phyloP scores from a whole-genome alignment of 2,888 invertebrate genomes.

The Notodonta dromedarius region DNA sequence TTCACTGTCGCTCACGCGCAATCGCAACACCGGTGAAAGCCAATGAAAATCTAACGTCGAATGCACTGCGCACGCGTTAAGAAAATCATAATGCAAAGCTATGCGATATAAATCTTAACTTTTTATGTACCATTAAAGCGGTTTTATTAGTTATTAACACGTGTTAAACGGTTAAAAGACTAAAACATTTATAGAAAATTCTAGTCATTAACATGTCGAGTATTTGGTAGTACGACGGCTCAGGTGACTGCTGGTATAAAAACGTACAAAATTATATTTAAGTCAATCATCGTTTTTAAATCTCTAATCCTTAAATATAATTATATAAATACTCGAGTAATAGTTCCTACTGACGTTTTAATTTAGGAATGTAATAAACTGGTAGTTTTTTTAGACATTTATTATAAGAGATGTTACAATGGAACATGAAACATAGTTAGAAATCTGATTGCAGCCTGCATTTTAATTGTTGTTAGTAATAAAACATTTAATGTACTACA shows the following conservation, averaged over 20 bases:
- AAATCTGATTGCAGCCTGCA: conserved; percentile 1
- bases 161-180: conserved; percentile 76
- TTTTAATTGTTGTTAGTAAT: conserved; percentile 4
- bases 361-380: conserved; percentile 1
- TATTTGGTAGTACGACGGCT: conserved; percentile 41
- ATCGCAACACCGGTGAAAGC: conserved; percentile 52
- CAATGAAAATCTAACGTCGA: conserved; percentile 56
- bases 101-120: conserved; percentile 81
- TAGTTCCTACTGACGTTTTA: neutral
- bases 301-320: neutral
- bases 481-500: conserved; percentile 2
- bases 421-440: neutral
- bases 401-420: neutral
- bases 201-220: conserved; percentile 67
- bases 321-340: neutral
- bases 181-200: conserved; percentile 80
- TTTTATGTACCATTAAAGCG: conserved; percentile 82
- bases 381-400: neutral
- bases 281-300: neutral
- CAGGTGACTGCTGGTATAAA: neutral
- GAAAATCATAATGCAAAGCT: conserved; percentile 72
- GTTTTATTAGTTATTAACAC: conserved; percentile 84
- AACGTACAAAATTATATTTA: neutral
- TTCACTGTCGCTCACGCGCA: conserved; percentile 30
- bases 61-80: conserved; percentile 58